Percentiles rank a stretch among this genome's conserved stretches.
Evolutionary conservation across 2,113 vertebrate species (phyloP).

Genomic region (Hippocampus abdominalis): DNA sequence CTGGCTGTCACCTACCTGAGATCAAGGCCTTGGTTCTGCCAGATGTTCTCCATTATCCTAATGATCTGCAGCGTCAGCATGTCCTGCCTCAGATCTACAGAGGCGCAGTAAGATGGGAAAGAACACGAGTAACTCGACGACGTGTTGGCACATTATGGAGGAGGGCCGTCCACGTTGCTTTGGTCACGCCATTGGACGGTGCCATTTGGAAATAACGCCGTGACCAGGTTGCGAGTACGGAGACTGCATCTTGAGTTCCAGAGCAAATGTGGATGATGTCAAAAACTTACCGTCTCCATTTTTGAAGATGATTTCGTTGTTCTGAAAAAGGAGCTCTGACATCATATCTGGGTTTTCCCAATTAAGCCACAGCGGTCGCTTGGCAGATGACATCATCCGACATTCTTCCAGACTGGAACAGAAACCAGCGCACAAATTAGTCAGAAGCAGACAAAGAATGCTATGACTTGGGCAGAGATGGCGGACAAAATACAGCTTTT

Average conservation of each 20-base stretch:
- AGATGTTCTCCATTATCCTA: slow-evolving; percentile 99
- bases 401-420: slow-evolving; percentile 90
- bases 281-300: slow-evolving; percentile 89
- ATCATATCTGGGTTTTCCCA: slow-evolving; percentile 99
- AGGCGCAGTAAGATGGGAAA: slow-evolving; percentile 30
- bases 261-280: background rate
- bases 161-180: slow-evolving; percentile 43
- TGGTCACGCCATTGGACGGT: slow-evolving; percentile 8
- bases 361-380: slow-evolving; percentile 96
- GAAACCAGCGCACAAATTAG: background rate
- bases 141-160: slow-evolving; percentile 43
- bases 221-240: background rate
- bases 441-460: background rate
- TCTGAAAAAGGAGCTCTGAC: slow-evolving; percentile 97
- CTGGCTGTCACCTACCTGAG: slow-evolving; percentile 81
- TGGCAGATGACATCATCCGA: slow-evolving; percentile 98
- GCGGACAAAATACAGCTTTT: background rate
- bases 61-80: slow-evolving; percentile 99
- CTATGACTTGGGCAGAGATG: background rate
- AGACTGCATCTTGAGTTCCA: slow-evolving; percentile 8
- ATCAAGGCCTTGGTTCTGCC: slow-evolving; percentile 99
- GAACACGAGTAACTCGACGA: slow-evolving; percentile 29
- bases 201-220: background rate
- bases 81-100: slow-evolving; percentile 92
- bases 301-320: slow-evolving; percentile 99